phyloP scores from a whole-genome alignment of 2,113 vertebrate species.

The Phrynosoma platyrhinos region DNA sequence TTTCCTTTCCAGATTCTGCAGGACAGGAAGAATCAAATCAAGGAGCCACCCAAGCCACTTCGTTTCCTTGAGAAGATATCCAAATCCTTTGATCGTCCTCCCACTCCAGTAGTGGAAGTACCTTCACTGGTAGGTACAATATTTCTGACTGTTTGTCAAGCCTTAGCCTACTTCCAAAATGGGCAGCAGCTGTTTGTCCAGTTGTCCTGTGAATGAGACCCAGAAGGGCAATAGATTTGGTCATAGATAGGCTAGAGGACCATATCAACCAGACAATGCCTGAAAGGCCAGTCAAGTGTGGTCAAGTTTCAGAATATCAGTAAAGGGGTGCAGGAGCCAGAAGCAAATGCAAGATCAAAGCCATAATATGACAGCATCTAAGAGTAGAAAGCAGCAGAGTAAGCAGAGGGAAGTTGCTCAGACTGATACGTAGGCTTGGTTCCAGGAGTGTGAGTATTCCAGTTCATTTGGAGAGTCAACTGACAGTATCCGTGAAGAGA shows the following conservation, averaged over 20 bases:
- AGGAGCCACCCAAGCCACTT: slow-evolving; percentile 70
- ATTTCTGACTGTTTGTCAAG: slow-evolving; percentile 9
- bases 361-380: not conserved
- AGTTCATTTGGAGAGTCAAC: not conserved
- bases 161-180: not conserved
- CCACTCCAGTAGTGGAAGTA: slow-evolving; percentile 81
- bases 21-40: slow-evolving; percentile 71
- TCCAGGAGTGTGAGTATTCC: not conserved
- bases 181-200: not conserved
- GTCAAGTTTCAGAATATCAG: not conserved
- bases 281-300: not conserved
- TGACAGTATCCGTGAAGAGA: not conserved
- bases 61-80: slow-evolving; percentile 78
- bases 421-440: not conserved
- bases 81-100: slow-evolving; percentile 78
- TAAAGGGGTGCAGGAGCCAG: not conserved
- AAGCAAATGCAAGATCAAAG: not conserved
- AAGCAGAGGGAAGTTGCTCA: not conserved
- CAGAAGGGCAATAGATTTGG: not conserved
- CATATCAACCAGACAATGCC: not conserved
- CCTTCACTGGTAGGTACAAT: slow-evolving; percentile 80
- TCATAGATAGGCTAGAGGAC: not conserved
- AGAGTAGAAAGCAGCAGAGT: not conserved
- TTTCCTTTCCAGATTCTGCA: slow-evolving; percentile 77
- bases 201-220: not conserved